Base-by-base conservation (phyloP, 35 echinoderm and acorn worm genomes). In the Hemicentrotus pulcherrimus region DNA sequence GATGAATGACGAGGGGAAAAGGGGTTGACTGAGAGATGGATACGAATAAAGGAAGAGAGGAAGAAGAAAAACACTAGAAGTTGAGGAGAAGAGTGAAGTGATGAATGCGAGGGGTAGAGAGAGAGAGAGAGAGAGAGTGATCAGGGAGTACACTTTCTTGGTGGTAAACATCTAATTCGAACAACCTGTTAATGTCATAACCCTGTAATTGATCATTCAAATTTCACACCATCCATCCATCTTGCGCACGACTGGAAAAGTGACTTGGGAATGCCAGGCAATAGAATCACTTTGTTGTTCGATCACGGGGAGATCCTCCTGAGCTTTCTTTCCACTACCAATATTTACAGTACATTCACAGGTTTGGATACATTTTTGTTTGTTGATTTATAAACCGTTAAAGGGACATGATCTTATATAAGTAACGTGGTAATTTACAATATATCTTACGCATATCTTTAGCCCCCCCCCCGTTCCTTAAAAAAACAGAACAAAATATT, bases 141-240 rank as follows among this genome's bases (percentile, higher is more conserved):
- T 88, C 9, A 88, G 33, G 9, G 46, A 47, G 31, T n/a, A 41
- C 46, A 35, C n/a, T 8, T 78, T 78, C 65, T 28, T n/a, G 19
- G 28, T 7, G 19, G 65, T 78, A 78, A 78, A 78, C 65, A 78
- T 78, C 65, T 78, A 78, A 78, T 78, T 78, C 65, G 65, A 78
- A 78, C 65, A 78, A 78, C 65, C 65, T 78, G 65, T 78, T 78
- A 78, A 78, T 78, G 65, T 22, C 28, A 78, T 78, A 78, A 78
- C 65, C 28, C 19, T 6, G 65, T 78, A 78, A 78, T 78, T 78
- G 65, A 78, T 78, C 65, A 78, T 78, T 78, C 65, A 78, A 78
- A 28, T 78, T 78, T 78, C 65, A 78, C 65, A 78, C 65, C 65
- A 78, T 78, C 65, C 65, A 78, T 78, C 65, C 22, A 78, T 78